Percentiles rank a stretch among this genome's conserved stretches.
phyloP scores from a whole-genome alignment of 2,888 invertebrate genomes.

The Caenorhabditis sp. region DNA sequence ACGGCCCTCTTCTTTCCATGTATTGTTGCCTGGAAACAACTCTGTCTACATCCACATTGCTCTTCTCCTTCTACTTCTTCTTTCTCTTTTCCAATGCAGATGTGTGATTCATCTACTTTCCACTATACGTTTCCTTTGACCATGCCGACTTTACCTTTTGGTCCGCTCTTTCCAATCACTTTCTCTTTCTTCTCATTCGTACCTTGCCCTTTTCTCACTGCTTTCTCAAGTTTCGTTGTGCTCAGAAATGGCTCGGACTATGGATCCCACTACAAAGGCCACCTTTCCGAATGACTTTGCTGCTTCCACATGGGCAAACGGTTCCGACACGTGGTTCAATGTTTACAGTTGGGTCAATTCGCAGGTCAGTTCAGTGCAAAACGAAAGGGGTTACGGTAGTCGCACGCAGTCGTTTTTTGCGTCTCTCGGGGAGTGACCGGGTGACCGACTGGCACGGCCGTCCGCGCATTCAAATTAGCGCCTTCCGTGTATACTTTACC shows the following conservation, averaged over 20 bases:
- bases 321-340: slow-evolving; percentile 49
- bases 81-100: background rate
- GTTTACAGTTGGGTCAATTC: slow-evolving; percentile 57
- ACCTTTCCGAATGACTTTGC: slow-evolving; percentile 17
- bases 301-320: slow-evolving; percentile 30
- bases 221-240: background rate
- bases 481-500: slow-evolving; percentile 15
- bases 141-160: slow-evolving; percentile 29
- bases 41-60: background rate
- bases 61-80: background rate
- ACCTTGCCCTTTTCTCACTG: background rate
- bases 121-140: slow-evolving; percentile 41
- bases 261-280: slow-evolving; percentile 51
- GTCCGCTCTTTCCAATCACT: slow-evolving; percentile 9
- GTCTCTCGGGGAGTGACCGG: no score
- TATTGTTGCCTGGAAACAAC: background rate
- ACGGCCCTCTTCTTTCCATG: background rate
- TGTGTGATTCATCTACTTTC: slow-evolving; percentile 17
- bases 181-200: background rate
- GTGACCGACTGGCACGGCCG: slow-evolving; percentile 31
- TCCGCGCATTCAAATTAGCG: slow-evolving; percentile 32
- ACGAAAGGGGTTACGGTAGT: slow-evolving; percentile 16
- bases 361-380: slow-evolving; percentile 43
- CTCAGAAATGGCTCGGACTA: slow-evolving; percentile 54
- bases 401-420: slow-evolving; percentile 25